These are phyloP conservation scores for Ceryle rudis DNA, from an alignment of 2,797 vertebrate species.

Conservation along the genomic window DNA sequence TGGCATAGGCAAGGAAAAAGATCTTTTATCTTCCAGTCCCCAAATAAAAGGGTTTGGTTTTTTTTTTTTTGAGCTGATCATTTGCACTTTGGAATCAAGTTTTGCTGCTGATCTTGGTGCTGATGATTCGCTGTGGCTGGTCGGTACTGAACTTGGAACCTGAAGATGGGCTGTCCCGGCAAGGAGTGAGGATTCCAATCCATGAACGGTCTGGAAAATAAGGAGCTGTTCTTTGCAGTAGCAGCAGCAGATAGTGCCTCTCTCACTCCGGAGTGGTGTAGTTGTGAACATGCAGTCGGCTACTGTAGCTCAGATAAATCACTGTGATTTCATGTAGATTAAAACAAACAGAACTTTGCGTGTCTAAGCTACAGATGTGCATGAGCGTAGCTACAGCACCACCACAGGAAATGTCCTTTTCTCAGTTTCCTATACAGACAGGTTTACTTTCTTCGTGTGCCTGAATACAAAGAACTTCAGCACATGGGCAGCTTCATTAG, in stretches of 20 bases:
- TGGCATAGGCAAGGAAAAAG: conserved; percentile 22
- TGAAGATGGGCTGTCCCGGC: conserved; percentile 55
- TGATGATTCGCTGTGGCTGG: background rate
- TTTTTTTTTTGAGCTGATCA: conserved; percentile 11
- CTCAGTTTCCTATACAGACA: background rate
- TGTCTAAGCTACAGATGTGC: background rate
- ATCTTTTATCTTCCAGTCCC: background rate
- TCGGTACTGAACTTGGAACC: conserved; percentile 42
- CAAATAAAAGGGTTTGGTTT: conserved; percentile 2
- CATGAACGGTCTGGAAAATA: background rate
- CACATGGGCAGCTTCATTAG: background rate
- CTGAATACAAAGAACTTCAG: background rate
- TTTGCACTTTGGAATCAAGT: conserved; percentile 9
- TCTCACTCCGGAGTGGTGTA: background rate
- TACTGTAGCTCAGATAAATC: background rate
- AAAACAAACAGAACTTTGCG: background rate
- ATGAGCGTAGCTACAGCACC: background rate
- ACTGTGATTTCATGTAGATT: background rate
- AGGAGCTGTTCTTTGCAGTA: background rate
- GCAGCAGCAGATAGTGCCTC: background rate
- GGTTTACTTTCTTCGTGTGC: background rate
- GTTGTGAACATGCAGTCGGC: background rate
- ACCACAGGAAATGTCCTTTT: background rate
- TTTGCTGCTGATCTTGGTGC: background rate
- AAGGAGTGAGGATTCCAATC: conserved; percentile 12